Evolutionary conservation across 1,140 invertebrate species (phyloP), one percentile per base, ranked within the genome.

Genomic region (Oscheius sp.): DNA sequence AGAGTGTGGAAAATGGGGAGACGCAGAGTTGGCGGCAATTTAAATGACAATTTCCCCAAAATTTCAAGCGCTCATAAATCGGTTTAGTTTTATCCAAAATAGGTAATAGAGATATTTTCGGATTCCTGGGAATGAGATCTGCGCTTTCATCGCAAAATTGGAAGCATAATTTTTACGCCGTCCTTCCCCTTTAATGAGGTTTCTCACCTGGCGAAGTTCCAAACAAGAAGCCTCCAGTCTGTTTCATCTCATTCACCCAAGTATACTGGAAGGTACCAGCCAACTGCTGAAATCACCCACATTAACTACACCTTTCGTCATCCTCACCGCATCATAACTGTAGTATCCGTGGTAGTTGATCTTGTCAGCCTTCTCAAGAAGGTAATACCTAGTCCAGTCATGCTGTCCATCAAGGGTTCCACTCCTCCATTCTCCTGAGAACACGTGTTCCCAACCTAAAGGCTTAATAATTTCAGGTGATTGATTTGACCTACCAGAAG

Each of bases 311-410:
- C 20, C 63, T 36, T 10, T 2, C 20, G 3, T 42, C 34, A n/a
- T n/a, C n/a, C n/a, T n/a, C 28, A 74, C 72, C n/a, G 45, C 71
- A 35, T 81, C 79, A 38, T 83, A 63, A 28, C 28, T 36, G 58
- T 79, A 85, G 74, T 86, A 88, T 13, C 87, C 87, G 73, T 86
- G 80, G 75, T 88, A 88, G 68, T 87, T 79, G 55, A 88, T 85
- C 20, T 85, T 78, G 7, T 85, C 86, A 29, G 77, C 79, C 75
- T 87, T 87, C 70, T 88, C 86, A 59, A 84, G 82, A 13, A 86
- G 76, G 77, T 87, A 88, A 73, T 86, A 86, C 75, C 86, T 84
- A 20, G 87, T 80, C 87, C 87, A 88, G 77, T 87, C 87, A 75
- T 88, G 87, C 34, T 87, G 84, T 23, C 87, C 87, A 68, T 86